Evolutionary conservation across 2,888 invertebrate species (phyloP).

Genomic region (Drosophila neotestacea): DNA sequence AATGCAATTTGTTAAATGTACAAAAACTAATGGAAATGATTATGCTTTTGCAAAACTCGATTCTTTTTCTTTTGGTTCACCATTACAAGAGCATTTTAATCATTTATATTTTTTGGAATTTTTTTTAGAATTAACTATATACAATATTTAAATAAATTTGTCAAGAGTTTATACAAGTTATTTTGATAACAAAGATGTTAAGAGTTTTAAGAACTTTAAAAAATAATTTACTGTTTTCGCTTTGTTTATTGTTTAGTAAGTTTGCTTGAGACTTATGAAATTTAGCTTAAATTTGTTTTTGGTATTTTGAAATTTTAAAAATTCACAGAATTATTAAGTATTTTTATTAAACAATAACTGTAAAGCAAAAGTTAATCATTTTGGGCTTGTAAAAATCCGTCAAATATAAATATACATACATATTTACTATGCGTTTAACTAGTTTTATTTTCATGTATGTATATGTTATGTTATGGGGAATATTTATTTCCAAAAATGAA

Average conservation of each 20-base stretch:
- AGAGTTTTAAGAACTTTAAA: slow-evolving; percentile 42
- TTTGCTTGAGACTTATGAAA: slow-evolving; percentile 59
- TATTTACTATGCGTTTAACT: slow-evolving; percentile 57
- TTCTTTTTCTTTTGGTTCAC: slow-evolving; percentile 26
- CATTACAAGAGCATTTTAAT: slow-evolving; percentile 40
- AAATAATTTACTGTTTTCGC: slow-evolving; percentile 13
- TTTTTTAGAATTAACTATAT: slow-evolving; percentile 39
- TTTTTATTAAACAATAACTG: slow-evolving; percentile 49
- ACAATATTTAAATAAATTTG: slow-evolving; percentile 48
- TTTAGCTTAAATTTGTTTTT: slow-evolving; percentile 42
- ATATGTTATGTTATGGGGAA: slow-evolving; percentile 15
- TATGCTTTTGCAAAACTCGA: slow-evolving; percentile 46
- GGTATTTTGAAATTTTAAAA: slow-evolving; percentile 42
- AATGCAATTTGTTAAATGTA: slow-evolving; percentile 72
- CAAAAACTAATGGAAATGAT: slow-evolving; percentile 71
- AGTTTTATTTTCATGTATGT: slow-evolving; percentile 54
- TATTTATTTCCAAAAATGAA: slow-evolving; percentile 27
- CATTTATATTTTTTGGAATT: background rate
- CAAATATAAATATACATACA: slow-evolving; percentile 49
- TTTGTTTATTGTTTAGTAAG: slow-evolving; percentile 32
- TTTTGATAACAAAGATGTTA: slow-evolving; percentile 37
- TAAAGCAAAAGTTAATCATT: slow-evolving; percentile 40
- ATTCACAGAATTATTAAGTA: slow-evolving; percentile 44
- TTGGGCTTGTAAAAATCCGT: slow-evolving; percentile 33
- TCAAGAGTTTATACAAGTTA: slow-evolving; percentile 56